Evolutionary conservation across 2,888 invertebrate species (phyloP), one percentile per base, ranked within the genome.

Genomic region (Pseudococcus jackbeardsleyi): DNA sequence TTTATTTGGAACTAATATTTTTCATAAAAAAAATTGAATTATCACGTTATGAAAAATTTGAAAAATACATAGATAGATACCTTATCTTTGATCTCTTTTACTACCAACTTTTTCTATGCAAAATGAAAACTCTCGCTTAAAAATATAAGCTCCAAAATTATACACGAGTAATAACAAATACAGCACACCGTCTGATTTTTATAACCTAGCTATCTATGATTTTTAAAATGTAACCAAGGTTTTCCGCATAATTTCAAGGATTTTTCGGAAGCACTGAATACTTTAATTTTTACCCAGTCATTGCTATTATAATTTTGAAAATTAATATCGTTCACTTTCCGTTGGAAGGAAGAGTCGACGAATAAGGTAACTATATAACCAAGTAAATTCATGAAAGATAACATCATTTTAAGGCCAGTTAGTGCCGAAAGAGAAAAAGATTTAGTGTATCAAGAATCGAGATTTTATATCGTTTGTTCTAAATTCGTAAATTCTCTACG

Each of bases 241-340:
- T 68, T 68, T 68, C 68, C 68, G 68, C 26, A 68, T 26, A 11
- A 26, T 26, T 68, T 68, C 26, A 68, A 68, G 68, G 68, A 68
- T 68, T 68, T 26, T 26, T 26, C 4, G 9, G 17, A 19, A 68
- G 26, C 68, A 68, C 11, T 15, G 68, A 68, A 68, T 68, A 68
- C 15, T 42, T 42, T 22, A 26, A 26, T 68, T 68, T 68, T 54
- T 54, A n/a, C 54, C 15, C 17, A 54, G 54, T 54, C 54, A 54
- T 54, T n/a, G 54, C 54, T 68, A 26, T 26, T 26, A 26, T 68
- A 68, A 68, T 68, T 26, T 11, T 68, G 3, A 26, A 68, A 68
- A 68, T 26, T 12, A 68, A 26, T 68, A 68, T 26, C 7, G 68
- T 68, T 68, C 22, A 26, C 4, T 68, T 68, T 68, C 19, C 7